Evolutionary conservation across 1,140 invertebrate species (phyloP).

Genomic region (Cardiocondyla obscurior): DNA sequence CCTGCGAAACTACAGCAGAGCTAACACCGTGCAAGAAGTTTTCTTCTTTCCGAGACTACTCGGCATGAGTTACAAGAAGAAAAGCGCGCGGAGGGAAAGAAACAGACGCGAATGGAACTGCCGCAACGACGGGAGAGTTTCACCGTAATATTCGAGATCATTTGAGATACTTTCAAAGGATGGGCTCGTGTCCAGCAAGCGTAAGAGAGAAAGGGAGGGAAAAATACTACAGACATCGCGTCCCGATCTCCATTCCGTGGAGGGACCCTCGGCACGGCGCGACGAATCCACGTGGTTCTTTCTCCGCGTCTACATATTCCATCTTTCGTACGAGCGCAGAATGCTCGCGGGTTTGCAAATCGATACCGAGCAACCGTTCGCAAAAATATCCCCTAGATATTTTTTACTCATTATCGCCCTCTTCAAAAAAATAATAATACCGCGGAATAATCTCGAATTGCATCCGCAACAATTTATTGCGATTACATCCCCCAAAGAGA

Average conservation of each 20-base stretch:
- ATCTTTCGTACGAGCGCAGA: not conserved
- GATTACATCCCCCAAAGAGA: too few relatives aligned
- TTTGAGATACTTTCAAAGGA: conserved; percentile 75
- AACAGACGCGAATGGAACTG: conserved; percentile 27
- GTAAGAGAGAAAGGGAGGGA: not conserved
- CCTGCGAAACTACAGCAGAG: conserved; percentile 37
- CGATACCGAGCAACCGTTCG: not conserved
- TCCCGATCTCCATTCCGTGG: conserved; percentile 74
- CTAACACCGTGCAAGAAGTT: conserved; percentile 35
- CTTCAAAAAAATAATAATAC: not conserved
- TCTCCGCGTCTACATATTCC: not conserved
- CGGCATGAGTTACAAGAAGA: conserved; percentile 60
- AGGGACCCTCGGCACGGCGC: conserved; percentile 33
- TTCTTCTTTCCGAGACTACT: conserved; percentile 21
- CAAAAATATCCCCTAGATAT: not conserved
- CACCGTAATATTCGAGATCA: conserved; percentile 70
- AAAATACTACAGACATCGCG: conserved; percentile 71
- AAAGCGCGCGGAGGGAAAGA: conserved; percentile 20
- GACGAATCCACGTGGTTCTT: conserved; percentile 23
- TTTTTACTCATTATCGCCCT: not conserved
- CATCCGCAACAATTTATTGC: not conserved
- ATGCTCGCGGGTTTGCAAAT: conserved; percentile 4
- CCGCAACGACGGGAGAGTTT: conserved; percentile 59
- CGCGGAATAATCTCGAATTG: not conserved
- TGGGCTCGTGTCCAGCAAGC: conserved; percentile 74